Base-by-base conservation (phyloP, 1,140 invertebrate species). In the Pollicipes pollicipes region DNA sequence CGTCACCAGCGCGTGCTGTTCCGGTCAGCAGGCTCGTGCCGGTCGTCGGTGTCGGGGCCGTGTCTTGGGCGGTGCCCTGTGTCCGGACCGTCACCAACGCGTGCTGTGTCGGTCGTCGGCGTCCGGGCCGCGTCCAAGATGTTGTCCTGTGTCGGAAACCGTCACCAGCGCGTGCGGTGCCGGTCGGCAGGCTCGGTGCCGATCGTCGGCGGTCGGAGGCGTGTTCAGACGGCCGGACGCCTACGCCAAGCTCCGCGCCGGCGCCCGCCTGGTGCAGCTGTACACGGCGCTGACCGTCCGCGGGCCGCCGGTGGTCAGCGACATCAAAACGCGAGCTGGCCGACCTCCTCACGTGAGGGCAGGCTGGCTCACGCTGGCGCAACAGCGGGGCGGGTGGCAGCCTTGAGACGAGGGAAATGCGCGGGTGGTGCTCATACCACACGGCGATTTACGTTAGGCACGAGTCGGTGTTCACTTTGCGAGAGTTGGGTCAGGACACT, bases 151-250 rank as follows among this genome's bases (percentile, higher is more conserved):
- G 30, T 26, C 45, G 4, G 8, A n/a, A 68, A 6, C 21, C 30
- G 66, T 45, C 3, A 26, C 35, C 64, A 28, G 17, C 35, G 6
- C 35, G 6, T 35, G 6, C 35, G 6, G 6, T 35, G 6, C 17
- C 35, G 6, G 30, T 35, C 27, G 63, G 58, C 77, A 85, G 86
- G 85, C 70, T 75, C 79, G 75, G 75, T 88, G 37, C 83, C 86
- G 16, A 91, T 92, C 73, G 87, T 93, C 80, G 90, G 93, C 70
- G n/a, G 89, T 95, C 72, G 91, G 92, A 73, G 90, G 93, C 66
- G 80, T 97, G 72, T 87, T 87, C 72, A 85, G 82, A 73, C 32
- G 80, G 76, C 72, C 74, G 78, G 79, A 80, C 74, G 80, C 80
- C 10, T 79, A 79, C 71, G 78, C 79, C 35, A 81, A 81, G 72